Conservation (phyloP, 2,113 vertebrate species). For the Paradisaea rubra region DNA sequence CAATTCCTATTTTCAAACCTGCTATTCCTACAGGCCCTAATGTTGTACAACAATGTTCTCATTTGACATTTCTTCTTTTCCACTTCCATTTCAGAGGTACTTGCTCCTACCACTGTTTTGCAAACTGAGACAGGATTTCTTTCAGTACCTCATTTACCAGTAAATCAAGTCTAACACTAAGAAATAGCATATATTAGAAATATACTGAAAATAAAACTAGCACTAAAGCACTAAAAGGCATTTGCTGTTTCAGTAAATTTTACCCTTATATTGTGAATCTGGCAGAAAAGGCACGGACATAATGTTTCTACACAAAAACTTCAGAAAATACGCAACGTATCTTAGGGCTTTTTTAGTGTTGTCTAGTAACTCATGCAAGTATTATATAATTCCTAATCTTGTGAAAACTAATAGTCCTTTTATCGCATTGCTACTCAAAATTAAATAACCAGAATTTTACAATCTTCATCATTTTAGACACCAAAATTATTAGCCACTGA, state of each 20-base stretch:
- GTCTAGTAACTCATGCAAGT: neutral
- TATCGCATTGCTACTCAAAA: neutral
- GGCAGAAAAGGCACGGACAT: neutral
- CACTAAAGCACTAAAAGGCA: neutral
- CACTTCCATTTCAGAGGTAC: neutral
- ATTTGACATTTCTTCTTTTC: neutral
- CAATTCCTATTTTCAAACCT: neutral
- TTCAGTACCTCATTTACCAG: neutral
- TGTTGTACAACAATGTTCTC: neutral
- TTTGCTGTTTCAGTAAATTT: neutral
- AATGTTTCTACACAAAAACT: neutral
- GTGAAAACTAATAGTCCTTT: neutral
- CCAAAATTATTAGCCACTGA: slow-evolving; percentile 57
- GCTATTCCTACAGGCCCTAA: neutral
- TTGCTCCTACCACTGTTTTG: neutral
- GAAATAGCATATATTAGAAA: neutral
- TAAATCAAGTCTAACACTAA: neutral
- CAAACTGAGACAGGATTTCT: neutral
- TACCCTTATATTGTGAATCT: neutral
- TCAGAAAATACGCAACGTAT: neutral
- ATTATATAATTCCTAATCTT: neutral
- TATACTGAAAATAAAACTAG: neutral
- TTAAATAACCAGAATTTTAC: slow-evolving; percentile 34
- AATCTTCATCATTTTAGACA: slow-evolving; percentile 45
- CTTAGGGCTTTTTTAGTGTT: neutral